Percentiles rank a stretch among this genome's conserved stretches.
Evolutionary conservation across 23 tunicate species (phyloP).

Genomic region (Halocynthia roretzi): DNA sequence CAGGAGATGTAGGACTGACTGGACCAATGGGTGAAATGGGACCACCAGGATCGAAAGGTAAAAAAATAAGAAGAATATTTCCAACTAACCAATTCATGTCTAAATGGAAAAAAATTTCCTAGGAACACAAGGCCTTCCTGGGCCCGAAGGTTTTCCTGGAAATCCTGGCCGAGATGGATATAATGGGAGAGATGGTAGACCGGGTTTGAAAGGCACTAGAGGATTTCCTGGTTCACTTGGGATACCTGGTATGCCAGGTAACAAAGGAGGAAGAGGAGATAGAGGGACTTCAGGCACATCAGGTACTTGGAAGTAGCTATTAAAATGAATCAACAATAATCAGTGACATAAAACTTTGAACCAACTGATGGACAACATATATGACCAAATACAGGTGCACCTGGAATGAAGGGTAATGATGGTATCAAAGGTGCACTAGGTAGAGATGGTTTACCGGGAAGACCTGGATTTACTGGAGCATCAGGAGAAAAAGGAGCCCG

Average conservation of each 20-base stretch:
- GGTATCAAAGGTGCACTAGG: slow-evolving; percentile 38
- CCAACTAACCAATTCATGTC: no score
- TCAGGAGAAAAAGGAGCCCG: not conserved
- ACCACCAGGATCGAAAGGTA: no score
- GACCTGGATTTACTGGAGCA: slow-evolving; percentile 8
- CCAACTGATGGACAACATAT: not conserved
- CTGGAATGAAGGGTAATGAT: slow-evolving; percentile 20
- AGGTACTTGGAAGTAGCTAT: not conserved
- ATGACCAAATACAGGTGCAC: slow-evolving; percentile 14
- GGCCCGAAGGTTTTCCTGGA: not conserved
- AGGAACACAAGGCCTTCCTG: no score
- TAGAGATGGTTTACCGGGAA: slow-evolving; percentile 12
- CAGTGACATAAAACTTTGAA: not conserved
- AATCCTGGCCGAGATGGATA: slow-evolving; percentile 11
- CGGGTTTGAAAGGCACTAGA: slow-evolving; percentile 22
- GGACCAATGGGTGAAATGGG: not conserved
- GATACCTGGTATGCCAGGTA: slow-evolving; percentile 22
- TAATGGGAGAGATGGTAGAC: not conserved
- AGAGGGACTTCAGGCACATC: slow-evolving; percentile 22
- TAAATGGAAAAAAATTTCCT: no score
- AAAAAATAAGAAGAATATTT: no score
- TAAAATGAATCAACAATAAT: not conserved
- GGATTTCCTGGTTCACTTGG: slow-evolving; percentile 32
- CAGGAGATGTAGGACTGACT: slow-evolving; percentile 23
- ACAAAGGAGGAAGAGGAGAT: slow-evolving; percentile 34